Conservation (phyloP, 2,113 vertebrate species). For the Lasiurus cinereus region DNA sequence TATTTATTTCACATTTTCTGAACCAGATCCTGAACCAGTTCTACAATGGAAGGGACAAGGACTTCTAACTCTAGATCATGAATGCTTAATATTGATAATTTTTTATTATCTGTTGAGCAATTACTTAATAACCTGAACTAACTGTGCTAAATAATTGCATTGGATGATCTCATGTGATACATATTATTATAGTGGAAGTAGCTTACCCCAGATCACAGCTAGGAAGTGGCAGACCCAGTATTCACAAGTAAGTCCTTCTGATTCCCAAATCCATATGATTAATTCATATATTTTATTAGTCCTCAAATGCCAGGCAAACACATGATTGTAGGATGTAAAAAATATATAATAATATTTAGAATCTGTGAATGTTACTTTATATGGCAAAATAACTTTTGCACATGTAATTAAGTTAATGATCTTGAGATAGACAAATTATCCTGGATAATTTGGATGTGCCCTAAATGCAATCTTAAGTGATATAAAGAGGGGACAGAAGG, state of each 20-base stretch:
- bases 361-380: not conserved
- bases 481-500: not conserved
- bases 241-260: not conserved
- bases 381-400: not conserved
- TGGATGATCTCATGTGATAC: not conserved
- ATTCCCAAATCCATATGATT: not conserved
- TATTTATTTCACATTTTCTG: slow-evolving; percentile 6
- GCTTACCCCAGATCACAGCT: not conserved
- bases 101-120: not conserved
- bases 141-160: not conserved
- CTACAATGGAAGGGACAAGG: not conserved
- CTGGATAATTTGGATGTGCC: not conserved
- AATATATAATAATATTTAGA: not conserved
- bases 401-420: not conserved
- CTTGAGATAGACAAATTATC: not conserved
- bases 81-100: not conserved
- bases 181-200: not conserved
- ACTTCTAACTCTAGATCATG: not conserved
- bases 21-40: not conserved
- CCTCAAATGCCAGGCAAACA: not conserved
- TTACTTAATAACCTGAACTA: not conserved
- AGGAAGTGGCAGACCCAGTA: not conserved
- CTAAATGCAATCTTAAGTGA: not conserved
- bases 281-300: not conserved
- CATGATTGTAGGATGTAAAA: not conserved